These are phyloP conservation scores for Heliconius melpomene DNA, from an alignment of 1,140 invertebrate genomes.

Conservation along the genomic window DNA sequence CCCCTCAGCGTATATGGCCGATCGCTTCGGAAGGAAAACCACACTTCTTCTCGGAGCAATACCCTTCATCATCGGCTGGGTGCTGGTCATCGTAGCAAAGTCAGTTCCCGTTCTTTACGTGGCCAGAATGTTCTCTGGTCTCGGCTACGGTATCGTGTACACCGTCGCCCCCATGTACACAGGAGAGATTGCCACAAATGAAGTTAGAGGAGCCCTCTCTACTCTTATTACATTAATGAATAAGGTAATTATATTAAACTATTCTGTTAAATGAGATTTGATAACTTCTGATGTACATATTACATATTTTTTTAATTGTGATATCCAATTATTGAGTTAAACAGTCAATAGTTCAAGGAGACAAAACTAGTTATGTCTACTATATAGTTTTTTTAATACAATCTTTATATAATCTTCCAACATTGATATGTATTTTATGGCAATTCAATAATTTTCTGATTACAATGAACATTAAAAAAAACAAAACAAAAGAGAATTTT, in stretches of 20 bases:
- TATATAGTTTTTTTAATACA: background rate
- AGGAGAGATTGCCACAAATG: conserved; percentile 85
- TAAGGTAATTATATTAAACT: conserved; percentile 62
- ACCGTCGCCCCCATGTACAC: conserved; percentile 85
- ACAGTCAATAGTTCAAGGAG: background rate
- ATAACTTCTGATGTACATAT: background rate
- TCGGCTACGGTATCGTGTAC: conserved; percentile 86
- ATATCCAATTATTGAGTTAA: background rate
- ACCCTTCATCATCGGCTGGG: conserved; percentile 86
- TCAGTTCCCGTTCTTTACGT: conserved; percentile 80
- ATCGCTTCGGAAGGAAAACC: conserved; percentile 84
- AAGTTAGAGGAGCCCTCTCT: conserved; percentile 86
- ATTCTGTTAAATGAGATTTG: background rate
- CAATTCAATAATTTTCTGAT: background rate
- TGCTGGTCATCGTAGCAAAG: conserved; percentile 82
- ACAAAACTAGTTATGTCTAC: background rate
- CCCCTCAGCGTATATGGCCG: conserved; percentile 76
- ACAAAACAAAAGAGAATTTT: too few species aligned
- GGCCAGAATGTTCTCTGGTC: conserved; percentile 82
- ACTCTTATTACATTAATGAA: conserved; percentile 85
- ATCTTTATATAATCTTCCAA: background rate
- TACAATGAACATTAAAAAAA: too few species aligned
- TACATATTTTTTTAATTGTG: background rate
- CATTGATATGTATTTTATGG: background rate
- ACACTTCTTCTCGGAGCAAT: conserved; percentile 84